Conservation (phyloP, 2,113 vertebrate genomes). For the Procavia capensis region DNA sequence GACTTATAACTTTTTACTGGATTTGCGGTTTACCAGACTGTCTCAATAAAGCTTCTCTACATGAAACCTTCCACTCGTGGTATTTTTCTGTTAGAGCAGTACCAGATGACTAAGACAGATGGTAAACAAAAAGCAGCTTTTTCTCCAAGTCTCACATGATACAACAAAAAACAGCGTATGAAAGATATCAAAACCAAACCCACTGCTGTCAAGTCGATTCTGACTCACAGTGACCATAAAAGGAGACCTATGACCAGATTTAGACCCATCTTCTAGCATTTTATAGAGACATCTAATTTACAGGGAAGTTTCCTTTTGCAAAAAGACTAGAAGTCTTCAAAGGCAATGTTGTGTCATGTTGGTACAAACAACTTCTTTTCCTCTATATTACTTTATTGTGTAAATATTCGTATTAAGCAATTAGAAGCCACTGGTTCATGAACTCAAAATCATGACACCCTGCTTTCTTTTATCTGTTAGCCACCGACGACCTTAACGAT, state of each 20-base stretch:
- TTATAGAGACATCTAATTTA: not conserved
- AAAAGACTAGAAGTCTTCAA: constrained; percentile 20
- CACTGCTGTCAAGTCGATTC: too few relatives aligned
- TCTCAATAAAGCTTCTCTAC: too few relatives aligned
- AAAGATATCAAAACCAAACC: too few relatives aligned
- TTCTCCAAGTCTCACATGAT: not conserved
- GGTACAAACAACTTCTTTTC: not conserved
- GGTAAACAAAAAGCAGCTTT: constrained; percentile 11
- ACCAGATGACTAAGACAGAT: too few relatives aligned
- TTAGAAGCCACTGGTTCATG: not conserved
- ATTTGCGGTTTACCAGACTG: too few relatives aligned
- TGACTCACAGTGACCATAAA: too few relatives aligned
- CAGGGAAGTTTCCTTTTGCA: not conserved
- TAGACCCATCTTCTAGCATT: not conserved
- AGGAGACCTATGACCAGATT: not conserved
- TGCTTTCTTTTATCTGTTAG: not conserved
- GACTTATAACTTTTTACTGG: too few relatives aligned
- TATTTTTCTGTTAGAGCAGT: too few relatives aligned
- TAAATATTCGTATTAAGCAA: constrained; percentile 1
- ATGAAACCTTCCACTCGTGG: too few relatives aligned
- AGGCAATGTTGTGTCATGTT: not conserved
- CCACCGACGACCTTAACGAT: not conserved
- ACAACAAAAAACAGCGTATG: not conserved
- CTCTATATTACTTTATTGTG: not conserved
- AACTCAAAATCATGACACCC: not conserved